Evolutionary conservation across 2,888 invertebrate genomes (phyloP), one percentile per base, ranked within the genome.

Genomic region (Eurytoma adleriae): DNA sequence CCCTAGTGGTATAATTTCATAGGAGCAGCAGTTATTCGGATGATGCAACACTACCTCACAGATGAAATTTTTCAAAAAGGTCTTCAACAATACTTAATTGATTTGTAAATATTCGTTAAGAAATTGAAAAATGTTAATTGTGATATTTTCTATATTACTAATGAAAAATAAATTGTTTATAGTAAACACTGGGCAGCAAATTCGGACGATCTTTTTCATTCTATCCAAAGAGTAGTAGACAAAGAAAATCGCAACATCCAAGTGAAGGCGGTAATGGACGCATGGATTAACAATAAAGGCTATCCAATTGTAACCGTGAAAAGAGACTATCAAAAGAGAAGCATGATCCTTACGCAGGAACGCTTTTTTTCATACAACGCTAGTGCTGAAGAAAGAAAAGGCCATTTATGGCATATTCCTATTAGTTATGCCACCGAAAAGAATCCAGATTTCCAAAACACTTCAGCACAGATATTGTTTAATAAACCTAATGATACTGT

Each of bases 261-360:
- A 30, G 16, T 72, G 0, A 72, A 27, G 73, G 20, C 62, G 13
- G 79, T 92, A 79, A 90, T 91, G 81, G 82, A 91, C 0, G 84
- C 93, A 4, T 96, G 95, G 95, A 93, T 95, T 14, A 92, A 92
- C 64, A 93, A 94, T 84, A 90, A 92, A 12, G 95, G 95, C 0
- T 95, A 93, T 85, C 96, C 95, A 0, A 91, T 95, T 1, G 88
- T 95, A 0, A 92, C 88, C 0, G 93, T 95, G 0, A 88, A 90
- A 10, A 92, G 93, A 4, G 87, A 93, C 85, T 92, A 92, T 69
- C 59, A 57, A 5, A 59, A 5, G 0, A 91, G 90, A 18, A 85
- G 84, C 7, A 91, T 92, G 87, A 89, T 84, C 0, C 86, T 93
- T 59, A 88, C 88, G 0, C 93, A 93, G 91, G 91, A 87, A 50